These are phyloP conservation scores for Phyllostomus discolor DNA, from an alignment of 2,113 vertebrate species.

Conservation along the genomic window DNA sequence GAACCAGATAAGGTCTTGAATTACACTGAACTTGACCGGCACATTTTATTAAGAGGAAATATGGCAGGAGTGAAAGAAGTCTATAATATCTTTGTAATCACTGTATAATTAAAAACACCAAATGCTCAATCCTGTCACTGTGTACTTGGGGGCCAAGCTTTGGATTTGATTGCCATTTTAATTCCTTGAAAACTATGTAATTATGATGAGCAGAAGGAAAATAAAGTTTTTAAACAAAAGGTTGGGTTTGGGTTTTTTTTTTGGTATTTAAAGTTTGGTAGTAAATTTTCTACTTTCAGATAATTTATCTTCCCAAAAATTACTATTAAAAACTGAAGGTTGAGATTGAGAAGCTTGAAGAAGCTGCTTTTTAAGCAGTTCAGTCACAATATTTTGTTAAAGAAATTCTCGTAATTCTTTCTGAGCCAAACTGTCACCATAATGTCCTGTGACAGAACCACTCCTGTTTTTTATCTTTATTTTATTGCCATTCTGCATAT, in stretches of 20 bases:
- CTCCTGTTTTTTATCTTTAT: conserved; percentile 11
- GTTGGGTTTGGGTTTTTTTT: neutral
- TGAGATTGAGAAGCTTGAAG: conserved; percentile 34
- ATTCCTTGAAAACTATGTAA: conserved; percentile 42
- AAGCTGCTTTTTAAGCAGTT: conserved; percentile 52
- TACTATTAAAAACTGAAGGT: conserved; percentile 29
- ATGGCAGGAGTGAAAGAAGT: neutral
- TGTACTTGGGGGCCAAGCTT: conserved; percentile 37
- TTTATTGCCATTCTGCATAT: conserved; percentile 70
- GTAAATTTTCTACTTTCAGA: conserved; percentile 39
- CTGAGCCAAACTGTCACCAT: conserved; percentile 76
- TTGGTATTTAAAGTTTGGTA: conserved; percentile 53
- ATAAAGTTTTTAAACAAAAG: conserved; percentile 69
- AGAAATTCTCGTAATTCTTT: conserved; percentile 60
- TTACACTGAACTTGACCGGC: neutral
- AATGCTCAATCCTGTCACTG: conserved; percentile 58
- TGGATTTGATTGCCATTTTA: conserved; percentile 42
- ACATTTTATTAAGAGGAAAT: neutral
- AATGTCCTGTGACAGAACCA: conserved; percentile 60
- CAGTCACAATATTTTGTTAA: conserved; percentile 49
- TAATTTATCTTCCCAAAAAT: conserved; percentile 7
- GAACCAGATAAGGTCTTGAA: neutral
- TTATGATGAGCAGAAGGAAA: conserved; percentile 51
- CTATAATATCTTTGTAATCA: neutral
- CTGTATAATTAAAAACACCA: conserved; percentile 49